Base-by-base conservation (phyloP, 2,113 vertebrate species). In the Phoxinus phoxinus region DNA sequence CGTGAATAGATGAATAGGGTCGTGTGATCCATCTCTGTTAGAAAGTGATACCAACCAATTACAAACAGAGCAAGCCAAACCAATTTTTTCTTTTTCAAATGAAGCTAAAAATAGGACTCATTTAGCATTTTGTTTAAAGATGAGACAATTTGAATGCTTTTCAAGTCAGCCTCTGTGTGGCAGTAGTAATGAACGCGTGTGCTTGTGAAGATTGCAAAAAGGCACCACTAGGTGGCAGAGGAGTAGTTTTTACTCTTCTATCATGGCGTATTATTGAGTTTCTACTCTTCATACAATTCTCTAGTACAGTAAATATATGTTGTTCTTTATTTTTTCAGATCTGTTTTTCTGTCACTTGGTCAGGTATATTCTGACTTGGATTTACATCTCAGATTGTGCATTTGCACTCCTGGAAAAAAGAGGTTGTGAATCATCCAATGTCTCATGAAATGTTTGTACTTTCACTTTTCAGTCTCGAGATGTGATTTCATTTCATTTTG, bases 211-310 rank as follows among this genome's bases (percentile, higher is more conserved):
- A n/a, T 81, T 51, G 10, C 80, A n/a, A 21, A 23, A 51, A 32
- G 27, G 12, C 44, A 51, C 61, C 80, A 51, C 61, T 32, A 69
- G 41, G 61, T 69, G 80, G 80, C 80, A 81, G 59, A 13, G 69
- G 44, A 81, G 80, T 69, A 23, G 3, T 35, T 37, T 78, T 27
- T 46, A 46, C 41, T 73, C 21, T 78, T n/a, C 23, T 73, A 23
- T 25, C 25, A 25, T 4, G 44, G 71, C 1, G 71, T 15, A 35
- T 23, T 71, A 37, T 10, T 41, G 69, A 41, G 69, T 37, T 71
- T 21, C 19, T 71, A 2, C 35, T 12, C 8, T 37, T 37, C 19
- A 41, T n/a, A 19, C 69, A 1, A 1, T 21, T 15, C 32, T 41
- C 10, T n/a, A 41, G 4, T 11, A 12, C 25, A 56, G 25, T 56